Base-by-base conservation (phyloP, 2,888 invertebrate genomes). In the Cactoblastis cactorum region DNA sequence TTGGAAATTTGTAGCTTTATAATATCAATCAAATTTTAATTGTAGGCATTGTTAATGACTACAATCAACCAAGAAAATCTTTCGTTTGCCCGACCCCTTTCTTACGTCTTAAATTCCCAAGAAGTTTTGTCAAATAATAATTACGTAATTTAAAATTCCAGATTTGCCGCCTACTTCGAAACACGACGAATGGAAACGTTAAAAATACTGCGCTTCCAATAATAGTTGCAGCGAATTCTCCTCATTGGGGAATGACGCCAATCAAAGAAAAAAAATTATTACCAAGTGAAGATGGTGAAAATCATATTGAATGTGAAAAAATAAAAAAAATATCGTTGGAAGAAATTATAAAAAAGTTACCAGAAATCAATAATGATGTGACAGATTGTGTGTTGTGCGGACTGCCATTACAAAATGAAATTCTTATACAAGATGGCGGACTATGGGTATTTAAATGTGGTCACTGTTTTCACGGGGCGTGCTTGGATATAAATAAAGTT, bases 401-500 rank as follows among this genome's bases (percentile, higher is more conserved):
- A 46, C 68, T 93, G 64, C 91, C 91, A 52, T 77, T 93, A 38
- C 84, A 90, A 60, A 92, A 92, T 56, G 88, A 89, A 49, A 88
- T 92, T 46, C 66, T 93, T 39, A 83, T 93, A 22, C 84, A 90
- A 68, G 91, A 92, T 73, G 92, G 91, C 62, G 93, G 93, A 11
- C 70, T 93, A 1, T 91, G 92, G 80, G 89, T 91, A 45, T 93
- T 92, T 71, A 88, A 88, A 50, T 93, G 93, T 66, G 92, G 92
- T 43, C 93, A 93, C 64, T 89, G 90, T 50, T 93, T 91, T 69
- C 93, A 93, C 48, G 91, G 92, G 0, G 90, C 91, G 3, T 92
- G 92, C 70, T 83, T 92, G 63, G 85, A 90, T 61, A 82, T 92
- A 58, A 91, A 91, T 62, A 90, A 88, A 74, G 68, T 92, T 41